Conservation (phyloP, 2,797 vertebrate species). For the Paratrypauchen microcephalus region DNA sequence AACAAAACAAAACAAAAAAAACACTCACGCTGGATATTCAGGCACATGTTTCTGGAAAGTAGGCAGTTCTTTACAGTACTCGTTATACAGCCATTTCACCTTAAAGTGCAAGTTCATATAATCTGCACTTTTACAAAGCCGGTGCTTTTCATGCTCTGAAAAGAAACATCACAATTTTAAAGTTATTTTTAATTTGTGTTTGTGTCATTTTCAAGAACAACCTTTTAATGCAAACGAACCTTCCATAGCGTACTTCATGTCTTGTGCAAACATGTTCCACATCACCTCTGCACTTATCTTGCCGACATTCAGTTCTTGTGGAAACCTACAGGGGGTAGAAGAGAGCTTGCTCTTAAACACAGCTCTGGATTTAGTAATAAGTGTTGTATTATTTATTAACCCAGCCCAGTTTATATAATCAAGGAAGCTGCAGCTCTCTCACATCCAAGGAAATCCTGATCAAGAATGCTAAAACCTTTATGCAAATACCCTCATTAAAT, state of each 20-base stretch:
- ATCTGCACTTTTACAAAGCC: slow-evolving; percentile 94
- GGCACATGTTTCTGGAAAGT: slow-evolving; percentile 91
- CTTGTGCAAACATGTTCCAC: slow-evolving; percentile 98
- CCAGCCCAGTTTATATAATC: slow-evolving; percentile 24
- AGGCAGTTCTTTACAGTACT: slow-evolving; percentile 91
- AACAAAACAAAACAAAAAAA: neutral
- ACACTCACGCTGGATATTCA: slow-evolving; percentile 84
- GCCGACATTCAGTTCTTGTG: slow-evolving; percentile 91
- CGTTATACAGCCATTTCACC: slow-evolving; percentile 98
- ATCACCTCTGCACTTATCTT: slow-evolving; percentile 98
- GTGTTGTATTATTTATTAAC: slow-evolving; percentile 37
- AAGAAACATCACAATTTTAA: slow-evolving; percentile 18
- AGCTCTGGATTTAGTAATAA: slow-evolving; percentile 16
- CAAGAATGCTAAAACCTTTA: neutral
- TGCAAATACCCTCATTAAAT: neutral
- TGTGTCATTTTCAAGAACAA: neutral
- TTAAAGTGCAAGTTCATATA: slow-evolving; percentile 99
- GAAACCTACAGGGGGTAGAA: slow-evolving; percentile 69
- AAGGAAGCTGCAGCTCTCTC: slow-evolving; percentile 17
- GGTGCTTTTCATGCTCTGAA: slow-evolving; percentile 93
- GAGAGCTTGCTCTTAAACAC: slow-evolving; percentile 21
- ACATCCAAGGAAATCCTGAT: neutral
- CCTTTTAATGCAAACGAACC: slow-evolving; percentile 71
- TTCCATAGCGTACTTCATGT: slow-evolving; percentile 98
- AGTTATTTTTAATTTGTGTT: neutral